These are phyloP conservation scores for Ibidorhyncha struthersii DNA, from an alignment of 2,113 vertebrate species.

Conservation along the genomic window DNA sequence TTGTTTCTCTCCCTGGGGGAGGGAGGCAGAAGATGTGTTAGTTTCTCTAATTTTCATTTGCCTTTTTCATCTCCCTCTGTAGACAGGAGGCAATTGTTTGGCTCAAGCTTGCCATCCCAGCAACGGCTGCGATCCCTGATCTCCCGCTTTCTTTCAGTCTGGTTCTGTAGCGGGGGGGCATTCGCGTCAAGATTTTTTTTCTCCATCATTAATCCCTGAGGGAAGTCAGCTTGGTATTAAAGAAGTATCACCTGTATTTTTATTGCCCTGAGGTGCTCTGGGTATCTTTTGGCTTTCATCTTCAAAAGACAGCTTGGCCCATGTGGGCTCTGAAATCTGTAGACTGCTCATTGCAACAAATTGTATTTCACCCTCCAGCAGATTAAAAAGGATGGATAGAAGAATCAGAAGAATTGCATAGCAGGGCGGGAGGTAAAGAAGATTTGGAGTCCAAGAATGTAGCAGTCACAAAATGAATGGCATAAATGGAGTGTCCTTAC, in stretches of 20 bases:
- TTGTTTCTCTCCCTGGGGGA: not conserved
- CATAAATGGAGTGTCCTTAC: not conserved
- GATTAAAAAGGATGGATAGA: conserved; percentile 40
- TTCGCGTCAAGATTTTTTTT: conserved; percentile 6
- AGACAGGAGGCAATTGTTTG: not conserved
- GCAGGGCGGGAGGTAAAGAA: conserved; percentile 27
- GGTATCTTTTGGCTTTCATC: conserved; percentile 57
- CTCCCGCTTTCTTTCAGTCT: not conserved
- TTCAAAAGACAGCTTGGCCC: conserved; percentile 51
- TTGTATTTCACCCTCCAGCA: conserved; percentile 38
- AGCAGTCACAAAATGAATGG: not conserved
- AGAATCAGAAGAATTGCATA: conserved; percentile 34
- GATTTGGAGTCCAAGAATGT: conserved; percentile 18
- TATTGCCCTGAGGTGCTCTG: conserved; percentile 12
- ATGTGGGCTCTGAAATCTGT: conserved; percentile 43
- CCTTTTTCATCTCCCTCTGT: conserved; percentile 4
- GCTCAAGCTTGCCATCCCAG: not conserved
- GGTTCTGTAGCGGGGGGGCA: not conserved
- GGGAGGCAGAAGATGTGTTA: not conserved
- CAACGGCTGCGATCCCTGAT: not conserved
- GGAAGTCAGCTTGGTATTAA: conserved; percentile 43
- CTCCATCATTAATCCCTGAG: conserved; percentile 48
- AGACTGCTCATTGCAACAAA: conserved; percentile 54
- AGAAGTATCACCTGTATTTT: conserved; percentile 43
- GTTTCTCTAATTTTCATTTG: conserved; percentile 40